Percentiles rank a stretch among this genome's conserved stretches.
phyloP scores from a whole-genome alignment of 2,113 vertebrate genomes.

The Proteles cristata region DNA sequence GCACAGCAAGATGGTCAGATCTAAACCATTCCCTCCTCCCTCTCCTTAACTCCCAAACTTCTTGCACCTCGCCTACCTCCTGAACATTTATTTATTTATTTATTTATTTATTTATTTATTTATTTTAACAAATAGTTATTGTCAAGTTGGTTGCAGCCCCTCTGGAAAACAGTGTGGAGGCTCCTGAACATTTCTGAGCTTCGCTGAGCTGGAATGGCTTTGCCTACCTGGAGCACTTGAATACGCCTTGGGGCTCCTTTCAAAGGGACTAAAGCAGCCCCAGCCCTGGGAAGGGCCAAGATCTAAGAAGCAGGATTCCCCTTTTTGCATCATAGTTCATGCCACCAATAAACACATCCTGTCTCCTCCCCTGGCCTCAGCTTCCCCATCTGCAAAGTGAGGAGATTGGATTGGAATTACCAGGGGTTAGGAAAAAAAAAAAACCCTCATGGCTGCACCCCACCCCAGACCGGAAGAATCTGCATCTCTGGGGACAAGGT shows the following conservation, averaged over 20 bases:
- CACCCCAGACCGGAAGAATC: background rate
- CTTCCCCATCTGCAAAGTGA: background rate
- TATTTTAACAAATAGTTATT: too few relatives aligned
- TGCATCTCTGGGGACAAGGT: background rate
- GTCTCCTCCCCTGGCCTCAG: background rate
- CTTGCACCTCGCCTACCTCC: background rate
- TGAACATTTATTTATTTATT: too few relatives aligned
- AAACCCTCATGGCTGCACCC: too few relatives aligned
- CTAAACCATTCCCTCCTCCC: background rate
- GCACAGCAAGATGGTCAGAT: background rate
- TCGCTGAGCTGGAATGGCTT: background rate
- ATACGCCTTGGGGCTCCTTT: background rate
- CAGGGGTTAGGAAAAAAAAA: background rate
- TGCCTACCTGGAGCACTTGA: background rate
- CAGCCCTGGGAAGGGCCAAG: background rate
- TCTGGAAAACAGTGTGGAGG: too few relatives aligned
- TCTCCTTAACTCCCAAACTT: background rate
- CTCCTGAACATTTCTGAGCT: background rate
- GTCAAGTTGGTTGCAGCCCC: too few relatives aligned
- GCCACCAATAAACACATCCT: background rate
- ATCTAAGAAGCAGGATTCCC: background rate
- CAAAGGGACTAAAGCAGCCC: background rate
- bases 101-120: too few relatives aligned
- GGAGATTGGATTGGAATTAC: background rate
- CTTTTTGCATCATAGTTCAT: background rate